Percentiles rank a stretch among this genome's conserved stretches.
These are phyloP conservation scores for Agelaius phoeniceus DNA, from an alignment of 2,113 vertebrate genomes.

Conservation along the genomic window DNA sequence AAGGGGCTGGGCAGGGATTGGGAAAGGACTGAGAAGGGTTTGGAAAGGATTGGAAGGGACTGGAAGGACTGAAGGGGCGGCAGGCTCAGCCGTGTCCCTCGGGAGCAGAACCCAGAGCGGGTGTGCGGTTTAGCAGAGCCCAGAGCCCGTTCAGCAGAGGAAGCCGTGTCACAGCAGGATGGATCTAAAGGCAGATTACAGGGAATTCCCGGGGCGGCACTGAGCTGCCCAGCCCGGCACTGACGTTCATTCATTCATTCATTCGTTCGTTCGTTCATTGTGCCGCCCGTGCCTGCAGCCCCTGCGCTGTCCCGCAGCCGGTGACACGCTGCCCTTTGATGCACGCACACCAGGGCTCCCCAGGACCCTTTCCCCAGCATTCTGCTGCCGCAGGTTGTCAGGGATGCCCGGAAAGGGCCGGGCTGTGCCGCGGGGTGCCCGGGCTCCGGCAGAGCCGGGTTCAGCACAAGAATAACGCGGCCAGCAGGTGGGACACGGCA, in stretches of 20 bases:
- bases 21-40: neutral
- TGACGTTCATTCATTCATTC: neutral
- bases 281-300: neutral
- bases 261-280: neutral
- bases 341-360: neutral
- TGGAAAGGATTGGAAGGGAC: neutral
- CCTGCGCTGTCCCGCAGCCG: neutral
- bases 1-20: neutral
- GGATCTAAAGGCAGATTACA: slow-evolving; percentile 42
- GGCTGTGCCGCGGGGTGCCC: neutral
- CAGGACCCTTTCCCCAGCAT: neutral
- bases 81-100: neutral
- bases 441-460: neutral
- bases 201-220: neutral
- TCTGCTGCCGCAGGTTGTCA: neutral
- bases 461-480: neutral
- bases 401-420: slow-evolving; percentile 13
- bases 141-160: neutral
- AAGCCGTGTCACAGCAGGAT: neutral
- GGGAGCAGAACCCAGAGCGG: neutral
- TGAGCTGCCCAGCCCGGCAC: neutral
- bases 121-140: neutral
- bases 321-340: slow-evolving; percentile 18
- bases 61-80: neutral
- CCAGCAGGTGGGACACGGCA: slow-evolving; percentile 55